phyloP scores from a whole-genome alignment of 2,113 vertebrate species.

The Calyptomena viridis region DNA sequence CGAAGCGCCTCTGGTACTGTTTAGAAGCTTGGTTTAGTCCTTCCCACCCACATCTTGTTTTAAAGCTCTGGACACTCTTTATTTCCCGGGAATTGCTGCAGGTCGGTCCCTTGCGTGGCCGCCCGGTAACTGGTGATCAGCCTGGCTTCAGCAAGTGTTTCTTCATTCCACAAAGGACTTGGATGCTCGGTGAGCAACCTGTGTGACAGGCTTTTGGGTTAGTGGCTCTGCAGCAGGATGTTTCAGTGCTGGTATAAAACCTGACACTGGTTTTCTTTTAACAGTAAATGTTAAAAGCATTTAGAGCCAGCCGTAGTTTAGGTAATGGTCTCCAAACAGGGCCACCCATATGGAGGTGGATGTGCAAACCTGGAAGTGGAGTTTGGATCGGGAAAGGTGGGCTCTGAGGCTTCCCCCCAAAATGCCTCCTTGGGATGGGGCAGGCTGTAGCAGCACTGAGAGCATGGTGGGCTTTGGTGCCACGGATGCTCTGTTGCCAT shows the following conservation, averaged over 20 bases:
- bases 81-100: not conserved
- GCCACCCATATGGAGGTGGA: not conserved
- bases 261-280: not conserved
- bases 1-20: not conserved
- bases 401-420: not conserved
- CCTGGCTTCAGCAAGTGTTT: not conserved
- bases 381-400: not conserved
- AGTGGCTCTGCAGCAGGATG: not conserved
- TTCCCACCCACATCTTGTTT: constrained; percentile 23
- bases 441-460: not conserved
- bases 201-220: not conserved
- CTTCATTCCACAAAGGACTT: not conserved
- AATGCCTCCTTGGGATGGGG: not conserved
- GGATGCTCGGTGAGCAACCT: not conserved
- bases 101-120: not conserved
- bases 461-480: not conserved
- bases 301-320: not conserved
- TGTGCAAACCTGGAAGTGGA: not conserved
- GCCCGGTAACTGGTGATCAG: not conserved
- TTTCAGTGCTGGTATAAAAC: not conserved
- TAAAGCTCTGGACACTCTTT: not conserved
- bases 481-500: not conserved
- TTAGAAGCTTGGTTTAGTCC: not conserved
- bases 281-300: not conserved
- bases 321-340: not conserved